Base-by-base conservation (phyloP, 1,140 invertebrate genomes). In the Drosophila erecta region DNA sequence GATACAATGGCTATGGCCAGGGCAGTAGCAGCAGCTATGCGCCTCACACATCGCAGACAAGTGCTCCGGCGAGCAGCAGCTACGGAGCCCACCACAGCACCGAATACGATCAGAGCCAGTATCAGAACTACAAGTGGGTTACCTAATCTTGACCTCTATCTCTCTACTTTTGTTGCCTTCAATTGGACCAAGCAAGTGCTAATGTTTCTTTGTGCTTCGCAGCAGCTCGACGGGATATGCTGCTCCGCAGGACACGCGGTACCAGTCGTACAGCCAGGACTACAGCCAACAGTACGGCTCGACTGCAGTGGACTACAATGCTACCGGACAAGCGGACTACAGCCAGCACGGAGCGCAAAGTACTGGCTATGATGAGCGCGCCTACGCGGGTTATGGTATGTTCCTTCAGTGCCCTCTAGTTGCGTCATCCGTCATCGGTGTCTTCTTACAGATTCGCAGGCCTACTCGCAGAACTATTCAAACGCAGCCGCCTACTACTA, bases 401-500 rank as follows among this genome's bases (percentile, higher is more conserved):
- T 90, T 11, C 40, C 33, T 27, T 17, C 11, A 37, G 33, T 11
- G 17, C 30, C 4, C 11, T n/a, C n/a, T 5, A 44, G 2, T 33
- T 46, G 22, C 41, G 15, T 50, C 37, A 40, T 40, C 44, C 53
- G 55, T 83, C 56, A 51, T 37, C 38, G 15, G 40, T 50, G 44
- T 79, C 51, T 70, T 37, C 49, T 74, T 53, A 37, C 78, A 92
- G 90, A 92, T 84, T 83, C 90, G 43, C 90, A 92, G 62, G 75
- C 81, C 46, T 92, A 92, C 66, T 89, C 91, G 38, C 90, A 92
- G 57, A 80, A 79, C 65, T 92, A 92, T 69, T 90, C 90, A 24
- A 92, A 92, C 73, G 84, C 90, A 70, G 85, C 90, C 58, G 90
- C 87, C 47, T 92, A 92, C 78, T 92, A 92, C 79, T 92, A 92